These are phyloP conservation scores for Druon quercuslanigerum DNA, from an alignment of 1,140 invertebrate species.

Conservation along the genomic window DNA sequence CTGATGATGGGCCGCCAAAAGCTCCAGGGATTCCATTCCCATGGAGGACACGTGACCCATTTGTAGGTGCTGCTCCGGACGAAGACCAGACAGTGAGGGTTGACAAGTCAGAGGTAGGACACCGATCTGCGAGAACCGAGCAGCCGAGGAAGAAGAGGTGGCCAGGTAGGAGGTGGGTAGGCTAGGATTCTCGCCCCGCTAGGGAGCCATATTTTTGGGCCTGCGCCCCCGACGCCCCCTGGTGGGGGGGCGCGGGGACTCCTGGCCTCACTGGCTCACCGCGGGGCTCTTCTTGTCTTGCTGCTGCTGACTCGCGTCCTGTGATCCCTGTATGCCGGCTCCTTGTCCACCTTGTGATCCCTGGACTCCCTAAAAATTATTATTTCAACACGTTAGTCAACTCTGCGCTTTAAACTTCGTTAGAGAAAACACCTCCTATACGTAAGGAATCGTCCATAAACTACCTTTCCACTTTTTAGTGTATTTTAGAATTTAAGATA, in stretches of 20 bases:
- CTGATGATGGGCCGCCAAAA: slow-evolving; percentile 51
- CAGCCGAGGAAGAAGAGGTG: slow-evolving; percentile 57
- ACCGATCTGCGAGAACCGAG: slow-evolving; percentile 55
- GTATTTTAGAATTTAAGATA: too few relatives aligned
- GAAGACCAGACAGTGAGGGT: slow-evolving; percentile 50
- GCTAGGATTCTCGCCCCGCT: slow-evolving; percentile 74
- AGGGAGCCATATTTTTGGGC: slow-evolving; percentile 76
- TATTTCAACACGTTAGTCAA: slow-evolving; percentile 1
- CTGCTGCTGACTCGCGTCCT: slow-evolving; percentile 81
- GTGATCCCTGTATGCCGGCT: slow-evolving; percentile 76
- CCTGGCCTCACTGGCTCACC: slow-evolving; percentile 83
- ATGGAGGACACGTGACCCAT: slow-evolving; percentile 49
- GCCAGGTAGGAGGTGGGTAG: slow-evolving; percentile 67
- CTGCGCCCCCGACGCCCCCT: slow-evolving; percentile 76
- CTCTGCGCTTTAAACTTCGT: too few relatives aligned
- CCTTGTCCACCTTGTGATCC: slow-evolving; percentile 73
- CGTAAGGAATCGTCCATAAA: too few relatives aligned
- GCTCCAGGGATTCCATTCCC: slow-evolving; percentile 46
- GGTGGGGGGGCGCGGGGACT: slow-evolving; percentile 76
- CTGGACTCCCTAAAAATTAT: slow-evolving; percentile 67
- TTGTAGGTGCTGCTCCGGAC: slow-evolving; percentile 58
- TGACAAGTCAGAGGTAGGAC: slow-evolving; percentile 61
- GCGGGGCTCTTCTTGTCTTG: slow-evolving; percentile 88
- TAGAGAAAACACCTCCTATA: too few relatives aligned
- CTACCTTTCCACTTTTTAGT: too few relatives aligned